A percentile compares a stretch with the other conserved stretches of the same genome.
Evolutionary conservation across 2,888 invertebrate species (phyloP).

Genomic region (Glyphotaelius pellucidus): DNA sequence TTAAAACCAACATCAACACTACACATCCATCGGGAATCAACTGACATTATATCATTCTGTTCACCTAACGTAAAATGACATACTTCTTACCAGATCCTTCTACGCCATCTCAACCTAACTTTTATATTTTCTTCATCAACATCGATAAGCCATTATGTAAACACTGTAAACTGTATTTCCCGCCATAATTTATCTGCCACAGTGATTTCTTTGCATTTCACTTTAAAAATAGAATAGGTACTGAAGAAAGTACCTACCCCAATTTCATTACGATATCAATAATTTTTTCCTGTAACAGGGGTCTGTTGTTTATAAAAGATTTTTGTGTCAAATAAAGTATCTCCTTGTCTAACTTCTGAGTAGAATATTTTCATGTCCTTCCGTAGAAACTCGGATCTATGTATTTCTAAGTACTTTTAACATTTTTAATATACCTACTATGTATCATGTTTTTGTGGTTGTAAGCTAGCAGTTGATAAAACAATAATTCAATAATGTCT

Average conservation of each 20-base stretch:
- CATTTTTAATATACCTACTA: constrained; percentile 22
- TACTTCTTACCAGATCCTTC: neutral
- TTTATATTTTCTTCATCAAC: neutral
- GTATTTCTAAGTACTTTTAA: constrained; percentile 19
- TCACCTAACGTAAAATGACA: too few species aligned
- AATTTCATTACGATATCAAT: constrained; percentile 7
- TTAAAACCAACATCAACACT: neutral
- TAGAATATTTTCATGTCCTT: neutral
- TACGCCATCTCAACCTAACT: neutral
- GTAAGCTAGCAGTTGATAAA: constrained; percentile 19
- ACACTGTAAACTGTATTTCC: neutral
- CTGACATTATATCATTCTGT: too few species aligned
- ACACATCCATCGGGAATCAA: neutral
- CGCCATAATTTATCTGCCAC: neutral
- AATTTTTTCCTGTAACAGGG: neutral
- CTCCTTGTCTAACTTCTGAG: neutral
- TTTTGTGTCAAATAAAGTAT: neutral
- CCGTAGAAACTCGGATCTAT: neutral
- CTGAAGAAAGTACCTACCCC: neutral
- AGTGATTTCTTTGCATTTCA: neutral
- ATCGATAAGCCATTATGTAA: neutral
- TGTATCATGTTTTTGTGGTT: constrained; percentile 20
- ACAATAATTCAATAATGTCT: neutral
- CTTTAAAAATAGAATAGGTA: neutral
- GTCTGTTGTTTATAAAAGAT: neutral